Conservation (phyloP, 1,140 invertebrate genomes). For the Aradophagus sp. region DNA sequence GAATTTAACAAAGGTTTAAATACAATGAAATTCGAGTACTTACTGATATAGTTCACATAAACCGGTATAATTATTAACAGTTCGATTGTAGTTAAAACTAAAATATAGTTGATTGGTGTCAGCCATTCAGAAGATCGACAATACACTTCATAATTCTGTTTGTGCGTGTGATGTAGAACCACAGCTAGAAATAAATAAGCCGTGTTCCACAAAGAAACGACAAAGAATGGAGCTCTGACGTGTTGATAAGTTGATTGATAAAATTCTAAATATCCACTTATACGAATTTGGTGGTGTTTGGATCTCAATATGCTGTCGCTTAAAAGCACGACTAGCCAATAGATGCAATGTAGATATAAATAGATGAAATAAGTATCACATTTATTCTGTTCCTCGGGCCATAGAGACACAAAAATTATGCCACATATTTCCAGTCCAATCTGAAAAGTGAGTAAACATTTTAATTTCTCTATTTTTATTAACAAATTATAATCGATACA, state of each 20-base stretch:
- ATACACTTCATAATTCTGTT: constrained; percentile 77
- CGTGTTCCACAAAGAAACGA: constrained; percentile 79
- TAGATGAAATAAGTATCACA: constrained; percentile 81
- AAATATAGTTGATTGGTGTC: constrained; percentile 77
- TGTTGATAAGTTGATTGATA: constrained; percentile 78
- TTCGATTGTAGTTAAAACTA: constrained; percentile 76
- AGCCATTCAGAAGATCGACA: constrained; percentile 76
- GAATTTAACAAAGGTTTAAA: no score
- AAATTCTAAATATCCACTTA: constrained; percentile 81
- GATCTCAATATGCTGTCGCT: constrained; percentile 77
- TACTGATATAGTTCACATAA: constrained; percentile 78
- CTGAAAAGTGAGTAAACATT: constrained; percentile 63
- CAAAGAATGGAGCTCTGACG: constrained; percentile 78
- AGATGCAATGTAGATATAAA: constrained; percentile 78
- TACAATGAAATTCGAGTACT: constrained; percentile 56
- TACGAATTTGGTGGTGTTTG: constrained; percentile 77
- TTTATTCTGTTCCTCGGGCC: constrained; percentile 76
- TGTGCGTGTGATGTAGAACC: constrained; percentile 79
- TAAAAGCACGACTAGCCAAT: constrained; percentile 79
- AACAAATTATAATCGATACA: no score
- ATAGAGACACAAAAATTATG: constrained; percentile 76
- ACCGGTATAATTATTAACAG: constrained; percentile 75
- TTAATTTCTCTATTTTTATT: constrained; percentile 3
- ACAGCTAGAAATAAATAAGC: constrained; percentile 77
- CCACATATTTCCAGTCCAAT: constrained; percentile 77